These are phyloP conservation scores for Epistrophella euchroma DNA, from an alignment of 2,888 invertebrate species.

Conservation along the genomic window DNA sequence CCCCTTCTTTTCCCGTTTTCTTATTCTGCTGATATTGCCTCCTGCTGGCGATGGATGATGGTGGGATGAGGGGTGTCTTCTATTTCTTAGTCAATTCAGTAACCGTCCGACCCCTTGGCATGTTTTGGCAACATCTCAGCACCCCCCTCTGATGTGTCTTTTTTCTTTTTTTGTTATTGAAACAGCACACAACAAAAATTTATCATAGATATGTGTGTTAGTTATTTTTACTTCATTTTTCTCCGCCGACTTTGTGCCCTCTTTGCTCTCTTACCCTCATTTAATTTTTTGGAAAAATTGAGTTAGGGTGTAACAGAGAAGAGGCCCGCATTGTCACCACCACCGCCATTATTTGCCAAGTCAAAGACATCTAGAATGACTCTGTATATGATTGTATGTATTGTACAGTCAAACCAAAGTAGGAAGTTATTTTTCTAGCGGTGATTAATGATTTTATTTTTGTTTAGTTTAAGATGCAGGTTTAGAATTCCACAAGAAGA, in stretches of 20 bases:
- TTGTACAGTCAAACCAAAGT: slow-evolving; percentile 40
- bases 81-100: slow-evolving; percentile 5
- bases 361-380: slow-evolving; percentile 32
- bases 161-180: neutral
- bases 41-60: neutral
- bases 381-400: neutral
- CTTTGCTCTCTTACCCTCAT: slow-evolving; percentile 26
- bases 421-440: slow-evolving; percentile 68
- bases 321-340: slow-evolving; percentile 62
- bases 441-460: slow-evolving; percentile 73
- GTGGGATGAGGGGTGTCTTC: neutral
- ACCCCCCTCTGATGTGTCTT: slow-evolving; percentile 41
- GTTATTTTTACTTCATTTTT: slow-evolving; percentile 45
- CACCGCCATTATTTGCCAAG: slow-evolving; percentile 18
- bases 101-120: slow-evolving; percentile 30
- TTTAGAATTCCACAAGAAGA: slow-evolving; percentile 45
- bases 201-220: slow-evolving; percentile 38
- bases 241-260: slow-evolving; percentile 11
- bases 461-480: slow-evolving; percentile 65
- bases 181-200: slow-evolving; percentile 27
- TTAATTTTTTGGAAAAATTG: slow-evolving; percentile 3
- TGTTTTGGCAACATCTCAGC: slow-evolving; percentile 69
- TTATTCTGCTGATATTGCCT: slow-evolving; percentile 44
- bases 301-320: slow-evolving; percentile 19
- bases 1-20: slow-evolving; percentile 9